Conservation (phyloP, 92 coral and sea anemone species). For the Epizoanthus scotinus region DNA sequence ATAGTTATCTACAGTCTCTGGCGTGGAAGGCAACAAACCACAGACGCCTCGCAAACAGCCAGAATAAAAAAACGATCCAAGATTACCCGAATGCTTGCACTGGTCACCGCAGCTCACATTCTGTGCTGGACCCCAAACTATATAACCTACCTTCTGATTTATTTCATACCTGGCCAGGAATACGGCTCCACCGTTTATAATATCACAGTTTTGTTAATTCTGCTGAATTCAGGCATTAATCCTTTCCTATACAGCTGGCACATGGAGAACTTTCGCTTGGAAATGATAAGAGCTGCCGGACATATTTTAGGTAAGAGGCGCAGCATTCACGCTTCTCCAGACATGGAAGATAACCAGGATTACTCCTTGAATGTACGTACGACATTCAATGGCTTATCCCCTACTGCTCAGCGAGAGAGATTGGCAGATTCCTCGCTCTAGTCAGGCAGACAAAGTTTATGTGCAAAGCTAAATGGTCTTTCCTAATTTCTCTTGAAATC, state of each 20-base stretch:
- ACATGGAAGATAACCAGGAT: too few species aligned
- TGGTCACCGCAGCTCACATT: constrained; percentile 60
- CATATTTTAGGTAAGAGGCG: too few species aligned
- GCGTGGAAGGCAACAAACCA: constrained; percentile 45
- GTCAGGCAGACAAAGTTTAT: too few species aligned
- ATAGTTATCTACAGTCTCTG: constrained; percentile 60
- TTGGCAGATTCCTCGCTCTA: too few species aligned
- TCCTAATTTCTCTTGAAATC: too few species aligned
- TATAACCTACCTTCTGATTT: constrained; percentile 62
- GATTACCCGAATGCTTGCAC: constrained; percentile 63
- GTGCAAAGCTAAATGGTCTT: too few species aligned
- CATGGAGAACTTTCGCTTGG: constrained; percentile 61
- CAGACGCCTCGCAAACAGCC: constrained; percentile 56
- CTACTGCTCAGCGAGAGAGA: too few species aligned
- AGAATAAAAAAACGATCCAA: constrained; percentile 64
- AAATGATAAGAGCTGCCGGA: constrained; percentile 7
- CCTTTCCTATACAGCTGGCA: constrained; percentile 80
- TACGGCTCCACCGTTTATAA: constrained; percentile 74
- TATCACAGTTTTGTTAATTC: constrained; percentile 69
- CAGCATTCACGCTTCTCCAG: too few species aligned
- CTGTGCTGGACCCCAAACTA: constrained; percentile 76
- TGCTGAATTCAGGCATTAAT: constrained; percentile 72
- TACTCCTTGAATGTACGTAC: too few species aligned
- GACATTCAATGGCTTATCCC: too few species aligned
- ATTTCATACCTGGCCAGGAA: constrained; percentile 48